phyloP scores from a whole-genome alignment of 2,113 vertebrate species.

The Chelonoidis abingdonii region DNA sequence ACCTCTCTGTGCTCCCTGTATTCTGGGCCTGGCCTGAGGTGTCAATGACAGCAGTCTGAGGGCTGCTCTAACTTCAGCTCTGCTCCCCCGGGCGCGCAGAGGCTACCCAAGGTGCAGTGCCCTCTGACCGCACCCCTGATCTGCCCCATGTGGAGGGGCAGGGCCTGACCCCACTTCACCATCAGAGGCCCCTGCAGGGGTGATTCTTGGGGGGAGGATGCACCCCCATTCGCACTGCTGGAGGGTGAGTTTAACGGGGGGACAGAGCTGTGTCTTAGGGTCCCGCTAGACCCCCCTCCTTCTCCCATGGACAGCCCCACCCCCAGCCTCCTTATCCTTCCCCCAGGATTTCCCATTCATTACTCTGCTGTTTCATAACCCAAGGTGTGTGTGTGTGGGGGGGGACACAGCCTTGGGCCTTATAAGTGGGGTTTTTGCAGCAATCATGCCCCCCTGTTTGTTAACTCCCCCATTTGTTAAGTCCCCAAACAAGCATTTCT shows the following conservation, averaged over 20 bases:
- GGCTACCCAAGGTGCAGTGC: no score
- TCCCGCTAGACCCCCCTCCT: neutral
- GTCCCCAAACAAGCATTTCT: neutral
- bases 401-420: neutral
- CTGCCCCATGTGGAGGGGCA: no score
- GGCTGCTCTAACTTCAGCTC: no score
- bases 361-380: neutral
- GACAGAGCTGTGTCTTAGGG: neutral
- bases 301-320: neutral
- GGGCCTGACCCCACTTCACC: neutral
- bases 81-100: neutral
- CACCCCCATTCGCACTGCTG: no score
- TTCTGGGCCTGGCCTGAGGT: neutral
- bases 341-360: neutral
- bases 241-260: neutral
- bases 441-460: neutral
- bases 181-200: no score
- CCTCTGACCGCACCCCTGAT: neutral
- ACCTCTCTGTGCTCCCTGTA: no score
- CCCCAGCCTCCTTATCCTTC: neutral
- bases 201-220: no score
- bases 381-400: no score
- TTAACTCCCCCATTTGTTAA: neutral
- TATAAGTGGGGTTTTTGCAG: neutral
- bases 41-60: neutral